A percentile compares a stretch with the other conserved stretches of the same genome.
These are phyloP conservation scores for Limnephilus rhombicus DNA, from an alignment of 2,888 invertebrate genomes.

Conservation along the genomic window DNA sequence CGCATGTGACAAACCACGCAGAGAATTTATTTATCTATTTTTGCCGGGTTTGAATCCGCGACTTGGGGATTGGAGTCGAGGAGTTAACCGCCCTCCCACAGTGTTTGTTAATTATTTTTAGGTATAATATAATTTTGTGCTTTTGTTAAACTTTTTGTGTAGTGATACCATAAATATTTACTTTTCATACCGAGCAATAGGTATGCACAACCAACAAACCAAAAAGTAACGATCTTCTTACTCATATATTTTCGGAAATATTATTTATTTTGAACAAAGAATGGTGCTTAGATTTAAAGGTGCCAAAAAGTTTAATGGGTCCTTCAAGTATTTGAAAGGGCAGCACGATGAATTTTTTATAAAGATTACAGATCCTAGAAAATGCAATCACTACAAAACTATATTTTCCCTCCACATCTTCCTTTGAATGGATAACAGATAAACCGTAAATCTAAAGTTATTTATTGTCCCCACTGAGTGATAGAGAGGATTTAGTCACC, in stretches of 20 bases:
- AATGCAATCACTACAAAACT: not conserved
- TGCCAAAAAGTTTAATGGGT: not conserved
- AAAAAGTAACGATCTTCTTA: not conserved
- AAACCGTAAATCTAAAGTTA: slow-evolving; percentile 59
- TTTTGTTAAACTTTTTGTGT: too few species aligned
- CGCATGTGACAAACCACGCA: too few species aligned
- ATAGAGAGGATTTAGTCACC: slow-evolving; percentile 18
- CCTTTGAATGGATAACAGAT: slow-evolving; percentile 46
- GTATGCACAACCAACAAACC: not conserved
- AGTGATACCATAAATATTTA: too few species aligned
- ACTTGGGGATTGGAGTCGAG: too few species aligned
- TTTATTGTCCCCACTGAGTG: slow-evolving; percentile 52
- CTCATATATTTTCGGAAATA: not conserved
- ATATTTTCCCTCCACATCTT: not conserved
- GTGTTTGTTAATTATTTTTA: too few species aligned
- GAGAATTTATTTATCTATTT: too few species aligned
- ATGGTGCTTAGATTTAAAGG: not conserved
- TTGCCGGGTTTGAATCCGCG: too few species aligned
- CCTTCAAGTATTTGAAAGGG: not conserved
- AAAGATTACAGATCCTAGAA: not conserved
- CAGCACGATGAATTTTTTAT: not conserved
- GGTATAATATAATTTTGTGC: too few species aligned
- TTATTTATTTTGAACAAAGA: not conserved
- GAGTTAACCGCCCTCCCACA: too few species aligned
- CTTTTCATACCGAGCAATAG: too few species aligned